phyloP scores from a whole-genome alignment of 92 coral and sea anemone species.

The Hydrozoanthus gracilis region DNA sequence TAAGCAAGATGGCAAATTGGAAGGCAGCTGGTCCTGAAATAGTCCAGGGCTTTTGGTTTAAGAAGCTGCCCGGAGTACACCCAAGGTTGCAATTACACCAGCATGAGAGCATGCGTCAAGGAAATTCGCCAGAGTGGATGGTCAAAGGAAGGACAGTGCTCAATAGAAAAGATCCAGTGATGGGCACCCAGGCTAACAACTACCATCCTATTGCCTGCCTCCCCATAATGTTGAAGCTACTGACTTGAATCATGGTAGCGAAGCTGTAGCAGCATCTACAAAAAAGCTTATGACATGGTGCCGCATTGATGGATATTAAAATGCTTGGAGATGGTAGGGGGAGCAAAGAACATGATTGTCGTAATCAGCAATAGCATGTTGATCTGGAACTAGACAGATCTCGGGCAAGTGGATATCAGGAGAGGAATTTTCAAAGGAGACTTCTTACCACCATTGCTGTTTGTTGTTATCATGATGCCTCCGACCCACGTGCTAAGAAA shows the following conservation, averaged over 20 bases:
- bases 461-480: too few relatives aligned
- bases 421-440: too few relatives aligned
- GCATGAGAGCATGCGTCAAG: neutral
- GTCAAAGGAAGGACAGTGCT: neutral
- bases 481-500: too few relatives aligned
- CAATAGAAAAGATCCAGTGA: neutral
- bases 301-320: too few relatives aligned
- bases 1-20: conserved; percentile 14
- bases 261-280: neutral
- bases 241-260: neutral
- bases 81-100: neutral
- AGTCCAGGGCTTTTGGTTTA: conserved; percentile 9
- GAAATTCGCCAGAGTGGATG: neutral
- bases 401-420: too few relatives aligned
- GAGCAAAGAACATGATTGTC: too few relatives aligned
- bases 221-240: neutral
- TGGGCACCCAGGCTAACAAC: neutral
- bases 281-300: too few relatives aligned
- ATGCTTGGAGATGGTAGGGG: too few relatives aligned
- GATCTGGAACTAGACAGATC: too few relatives aligned
- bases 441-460: too few relatives aligned
- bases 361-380: too few relatives aligned
- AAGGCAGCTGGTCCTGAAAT: conserved; percentile 11
- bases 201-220: neutral
- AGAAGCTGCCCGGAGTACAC: neutral